Evolutionary conservation across 2,797 vertebrate species (phyloP).

Genomic region (Premnoplex brunnescens): DNA sequence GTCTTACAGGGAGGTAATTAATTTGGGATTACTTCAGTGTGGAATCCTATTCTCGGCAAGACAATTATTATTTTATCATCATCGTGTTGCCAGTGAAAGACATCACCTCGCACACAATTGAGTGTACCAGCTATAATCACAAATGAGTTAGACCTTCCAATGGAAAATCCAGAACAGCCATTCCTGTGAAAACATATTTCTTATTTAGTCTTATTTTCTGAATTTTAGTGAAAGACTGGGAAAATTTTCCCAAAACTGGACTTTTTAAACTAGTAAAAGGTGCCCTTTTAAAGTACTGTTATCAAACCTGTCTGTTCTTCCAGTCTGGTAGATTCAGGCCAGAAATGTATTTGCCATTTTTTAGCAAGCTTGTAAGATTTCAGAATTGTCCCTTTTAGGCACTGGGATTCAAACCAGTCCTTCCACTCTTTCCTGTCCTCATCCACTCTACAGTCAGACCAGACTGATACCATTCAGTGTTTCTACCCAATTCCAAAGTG

Average conservation of each 20-base stretch:
- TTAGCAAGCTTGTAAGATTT: background rate
- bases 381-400: background rate
- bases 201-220: background rate
- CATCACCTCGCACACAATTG: background rate
- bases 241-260: background rate
- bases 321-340: background rate
- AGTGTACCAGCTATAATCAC: background rate
- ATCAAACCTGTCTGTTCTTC: background rate
- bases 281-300: background rate
- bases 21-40: background rate
- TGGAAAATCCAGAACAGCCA: background rate
- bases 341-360: background rate
- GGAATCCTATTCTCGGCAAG: background rate
- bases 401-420: background rate
- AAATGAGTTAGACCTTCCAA: background rate
- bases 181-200: background rate
- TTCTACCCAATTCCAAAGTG: background rate
- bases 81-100: background rate
- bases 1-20: background rate
- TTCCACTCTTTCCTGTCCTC: background rate
- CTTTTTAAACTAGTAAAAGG: background rate
- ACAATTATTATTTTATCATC: background rate
- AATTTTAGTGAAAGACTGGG: background rate
- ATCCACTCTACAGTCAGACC: background rate
- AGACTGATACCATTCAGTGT: background rate